phyloP scores from a whole-genome alignment of 2,797 vertebrate genomes.

The Clarias laeviceps region DNA sequence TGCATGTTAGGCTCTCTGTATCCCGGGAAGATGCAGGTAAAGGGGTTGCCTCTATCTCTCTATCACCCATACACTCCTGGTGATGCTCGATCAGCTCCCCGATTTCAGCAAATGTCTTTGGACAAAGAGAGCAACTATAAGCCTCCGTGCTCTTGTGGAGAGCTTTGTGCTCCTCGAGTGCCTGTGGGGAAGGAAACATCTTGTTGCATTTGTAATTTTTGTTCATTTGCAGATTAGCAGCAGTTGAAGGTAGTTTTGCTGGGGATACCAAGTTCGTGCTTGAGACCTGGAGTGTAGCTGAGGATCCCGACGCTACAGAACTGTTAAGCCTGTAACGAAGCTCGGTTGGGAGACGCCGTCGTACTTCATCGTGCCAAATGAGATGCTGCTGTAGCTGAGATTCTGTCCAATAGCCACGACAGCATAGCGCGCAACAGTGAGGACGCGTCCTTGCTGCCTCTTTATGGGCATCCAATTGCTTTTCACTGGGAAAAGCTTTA shows the following conservation, averaged over 20 bases:
- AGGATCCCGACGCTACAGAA: conserved; percentile 48
- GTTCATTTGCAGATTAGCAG: conserved; percentile 46
- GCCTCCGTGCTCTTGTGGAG: conserved; percentile 61
- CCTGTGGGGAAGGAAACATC: conserved; percentile 68
- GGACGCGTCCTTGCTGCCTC: conserved; percentile 69
- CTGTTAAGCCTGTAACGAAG: conserved; percentile 74
- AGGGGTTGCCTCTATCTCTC: conserved; percentile 46
- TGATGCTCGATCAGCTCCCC: conserved; percentile 73
- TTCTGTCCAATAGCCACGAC: conserved; percentile 78
- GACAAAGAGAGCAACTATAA: conserved; percentile 71
- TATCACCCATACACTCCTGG: conserved; percentile 70
- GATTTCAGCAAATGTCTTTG: conserved; percentile 69
- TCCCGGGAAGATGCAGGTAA: conserved; percentile 54
- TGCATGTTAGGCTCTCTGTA: conserved; percentile 63
- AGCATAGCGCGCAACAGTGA: conserved; percentile 76
- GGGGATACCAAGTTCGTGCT: conserved; percentile 34
- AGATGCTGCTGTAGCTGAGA: conserved; percentile 80
- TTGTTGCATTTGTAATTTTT: conserved; percentile 72
- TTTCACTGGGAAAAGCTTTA: conserved; percentile 76
- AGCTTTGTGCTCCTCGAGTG: conserved; percentile 66
- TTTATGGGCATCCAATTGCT: conserved; percentile 69
- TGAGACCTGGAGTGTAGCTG: conserved; percentile 46
- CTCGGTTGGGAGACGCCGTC: conserved; percentile 75
- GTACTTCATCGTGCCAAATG: conserved; percentile 79
- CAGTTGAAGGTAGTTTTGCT: background rate